Conservation (phyloP, 2,888 invertebrate species). For the Drosophila mercatorum region DNA sequence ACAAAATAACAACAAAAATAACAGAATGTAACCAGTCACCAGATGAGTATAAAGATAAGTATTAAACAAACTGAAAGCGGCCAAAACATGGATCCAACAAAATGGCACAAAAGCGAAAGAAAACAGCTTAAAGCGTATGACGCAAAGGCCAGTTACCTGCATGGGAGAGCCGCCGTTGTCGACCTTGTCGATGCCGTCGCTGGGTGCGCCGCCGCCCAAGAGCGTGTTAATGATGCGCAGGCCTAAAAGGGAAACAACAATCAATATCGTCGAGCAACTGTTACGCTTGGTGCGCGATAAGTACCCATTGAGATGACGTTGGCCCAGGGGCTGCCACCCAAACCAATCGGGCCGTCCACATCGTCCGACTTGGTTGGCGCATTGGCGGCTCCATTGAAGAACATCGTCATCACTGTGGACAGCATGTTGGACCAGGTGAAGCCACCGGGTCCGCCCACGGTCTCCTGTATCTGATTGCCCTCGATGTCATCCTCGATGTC, state of each 20-base stretch:
- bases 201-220: constrained; percentile 90
- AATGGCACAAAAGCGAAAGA: constrained; percentile 72
- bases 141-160: constrained; percentile 88
- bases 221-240: constrained; percentile 93
- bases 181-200: constrained; percentile 95
- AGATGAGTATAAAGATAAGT: constrained; percentile 51
- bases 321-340: constrained; percentile 93
- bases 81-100: constrained; percentile 37
- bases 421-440: constrained; percentile 96
- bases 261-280: not conserved
- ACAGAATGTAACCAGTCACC: constrained; percentile 58
- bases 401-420: constrained; percentile 94
- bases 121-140: constrained; percentile 5
- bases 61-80: constrained; percentile 24
- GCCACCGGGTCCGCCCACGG: constrained; percentile 87
- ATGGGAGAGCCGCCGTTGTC: constrained; percentile 94
- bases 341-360: constrained; percentile 87
- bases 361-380: constrained; percentile 92
- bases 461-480: constrained; percentile 91
- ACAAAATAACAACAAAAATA: constrained; percentile 37
- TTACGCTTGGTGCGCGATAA: not conserved
- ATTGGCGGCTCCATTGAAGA: constrained; percentile 88
- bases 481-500: constrained; percentile 92
- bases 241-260: constrained; percentile 82
- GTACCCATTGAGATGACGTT: constrained; percentile 91